A percentile compares a stretch with the other conserved stretches of the same genome.
Evolutionary conservation across 2,797 vertebrate species (phyloP).

Genomic region (Botia kubotai): DNA sequence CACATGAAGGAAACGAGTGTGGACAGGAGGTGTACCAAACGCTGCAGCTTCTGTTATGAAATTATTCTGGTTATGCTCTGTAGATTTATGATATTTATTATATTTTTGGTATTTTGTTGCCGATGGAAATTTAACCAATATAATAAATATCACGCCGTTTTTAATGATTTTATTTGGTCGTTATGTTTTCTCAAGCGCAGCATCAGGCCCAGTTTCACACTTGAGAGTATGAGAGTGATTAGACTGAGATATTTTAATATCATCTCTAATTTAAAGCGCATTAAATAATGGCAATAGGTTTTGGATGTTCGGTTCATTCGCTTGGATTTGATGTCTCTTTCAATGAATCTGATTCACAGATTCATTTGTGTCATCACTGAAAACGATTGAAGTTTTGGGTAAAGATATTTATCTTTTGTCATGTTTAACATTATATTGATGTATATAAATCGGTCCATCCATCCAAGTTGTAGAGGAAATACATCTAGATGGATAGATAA

Average conservation of each 20-base stretch:
- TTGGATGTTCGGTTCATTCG: not conserved
- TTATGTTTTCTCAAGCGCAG: slow-evolving; percentile 13
- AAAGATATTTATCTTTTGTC: too few relatives aligned
- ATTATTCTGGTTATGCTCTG: slow-evolving; percentile 19
- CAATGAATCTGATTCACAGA: not conserved
- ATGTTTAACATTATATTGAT: too few relatives aligned
- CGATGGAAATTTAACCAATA: not conserved
- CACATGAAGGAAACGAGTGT: slow-evolving; percentile 4
- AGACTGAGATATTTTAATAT: slow-evolving; percentile 4
- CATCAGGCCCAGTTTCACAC: not conserved
- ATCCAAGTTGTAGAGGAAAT: too few relatives aligned
- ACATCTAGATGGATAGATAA: too few relatives aligned
- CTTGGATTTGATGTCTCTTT: not conserved
- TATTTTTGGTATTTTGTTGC: not conserved
- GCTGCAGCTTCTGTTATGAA: slow-evolving; percentile 4
- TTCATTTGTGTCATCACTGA: not conserved
- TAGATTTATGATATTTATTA: not conserved
- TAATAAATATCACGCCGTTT: not conserved
- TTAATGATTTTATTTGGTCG: slow-evolving; percentile 12
- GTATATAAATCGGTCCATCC: too few relatives aligned
- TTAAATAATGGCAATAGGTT: not conserved
- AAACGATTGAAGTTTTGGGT: not conserved
- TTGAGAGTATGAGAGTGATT: not conserved
- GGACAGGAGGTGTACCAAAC: not conserved
- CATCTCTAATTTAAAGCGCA: slow-evolving; percentile 15